Conservation (phyloP, 2,113 vertebrate genomes). For the Ctenomys sociabilis region DNA sequence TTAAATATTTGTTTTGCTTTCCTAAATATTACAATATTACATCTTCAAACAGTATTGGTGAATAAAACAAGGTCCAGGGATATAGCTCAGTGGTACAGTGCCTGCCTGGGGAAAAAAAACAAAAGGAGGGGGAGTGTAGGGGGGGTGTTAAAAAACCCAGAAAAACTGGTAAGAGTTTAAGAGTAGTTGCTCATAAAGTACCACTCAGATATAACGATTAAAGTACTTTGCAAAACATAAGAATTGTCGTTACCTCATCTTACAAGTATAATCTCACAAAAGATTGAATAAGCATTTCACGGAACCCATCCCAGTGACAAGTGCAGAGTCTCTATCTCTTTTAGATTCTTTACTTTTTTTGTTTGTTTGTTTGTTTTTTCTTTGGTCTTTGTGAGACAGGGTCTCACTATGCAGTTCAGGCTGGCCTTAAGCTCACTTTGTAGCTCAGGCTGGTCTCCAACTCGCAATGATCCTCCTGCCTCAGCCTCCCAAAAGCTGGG, state of each 20-base stretch:
- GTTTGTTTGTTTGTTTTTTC: too few species aligned
- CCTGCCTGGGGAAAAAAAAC: too few species aligned
- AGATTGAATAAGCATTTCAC: not conserved
- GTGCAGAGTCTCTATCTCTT: not conserved
- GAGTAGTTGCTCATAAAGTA: not conserved
- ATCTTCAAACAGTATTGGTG: conserved; percentile 7
- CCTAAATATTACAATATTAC: not conserved
- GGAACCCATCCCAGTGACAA: not conserved
- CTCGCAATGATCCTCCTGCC: too few species aligned
- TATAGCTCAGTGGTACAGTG: too few species aligned
- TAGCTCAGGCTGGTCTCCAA: too few species aligned
- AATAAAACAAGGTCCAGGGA: too few species aligned
- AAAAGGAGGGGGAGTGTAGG: too few species aligned
- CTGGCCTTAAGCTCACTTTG: too few species aligned
- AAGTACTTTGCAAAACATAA: conserved; percentile 19
- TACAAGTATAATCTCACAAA: not conserved
- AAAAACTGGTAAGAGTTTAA: not conserved
- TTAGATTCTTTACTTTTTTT: not conserved
- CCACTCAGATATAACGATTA: not conserved
- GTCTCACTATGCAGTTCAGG: too few species aligned
- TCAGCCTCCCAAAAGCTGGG: too few species aligned
- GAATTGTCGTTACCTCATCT: not conserved
- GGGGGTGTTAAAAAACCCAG: not conserved
- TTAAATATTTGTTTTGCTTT: not conserved
- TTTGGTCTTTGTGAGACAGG: too few species aligned